These are phyloP conservation scores for Corythornis cristatus DNA, from an alignment of 2,113 vertebrate genomes.

Conservation along the genomic window DNA sequence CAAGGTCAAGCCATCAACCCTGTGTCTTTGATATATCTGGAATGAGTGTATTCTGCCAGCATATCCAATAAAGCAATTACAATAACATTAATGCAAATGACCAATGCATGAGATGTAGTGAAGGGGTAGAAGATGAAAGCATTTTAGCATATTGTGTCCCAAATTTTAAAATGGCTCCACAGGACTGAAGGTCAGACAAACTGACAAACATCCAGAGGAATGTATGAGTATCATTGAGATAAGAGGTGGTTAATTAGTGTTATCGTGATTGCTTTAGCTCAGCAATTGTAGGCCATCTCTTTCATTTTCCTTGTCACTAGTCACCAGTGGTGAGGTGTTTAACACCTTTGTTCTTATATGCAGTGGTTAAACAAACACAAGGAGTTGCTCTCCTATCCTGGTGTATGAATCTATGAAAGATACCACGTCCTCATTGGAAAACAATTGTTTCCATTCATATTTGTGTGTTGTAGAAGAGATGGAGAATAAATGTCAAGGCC, in stretches of 20 bases:
- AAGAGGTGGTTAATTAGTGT: not conserved
- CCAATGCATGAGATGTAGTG: not conserved
- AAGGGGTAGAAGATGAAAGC: not conserved
- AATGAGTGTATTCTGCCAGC: not conserved
- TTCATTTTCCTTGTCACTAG: not conserved
- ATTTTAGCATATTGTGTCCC: not conserved
- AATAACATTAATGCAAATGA: constrained; percentile 9
- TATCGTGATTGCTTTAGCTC: not conserved
- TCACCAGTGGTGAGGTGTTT: not conserved
- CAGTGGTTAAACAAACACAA: not conserved
- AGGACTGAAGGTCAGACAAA: not conserved
- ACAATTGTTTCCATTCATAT: not conserved
- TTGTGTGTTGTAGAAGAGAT: not conserved
- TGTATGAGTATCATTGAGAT: not conserved
- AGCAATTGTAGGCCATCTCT: not conserved
- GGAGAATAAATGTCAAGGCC: not conserved
- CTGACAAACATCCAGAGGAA: not conserved
- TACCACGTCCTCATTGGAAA: not conserved
- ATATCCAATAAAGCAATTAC: constrained; percentile 41
- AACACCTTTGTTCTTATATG: not conserved
- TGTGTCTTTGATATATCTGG: not conserved
- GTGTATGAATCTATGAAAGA: not conserved
- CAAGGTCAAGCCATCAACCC: constrained; percentile 7
- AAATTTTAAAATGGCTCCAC: not conserved
- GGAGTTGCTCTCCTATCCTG: not conserved